Evolutionary conservation across 2,797 vertebrate genomes (phyloP).

Genomic region (Acanthiza pusilla): DNA sequence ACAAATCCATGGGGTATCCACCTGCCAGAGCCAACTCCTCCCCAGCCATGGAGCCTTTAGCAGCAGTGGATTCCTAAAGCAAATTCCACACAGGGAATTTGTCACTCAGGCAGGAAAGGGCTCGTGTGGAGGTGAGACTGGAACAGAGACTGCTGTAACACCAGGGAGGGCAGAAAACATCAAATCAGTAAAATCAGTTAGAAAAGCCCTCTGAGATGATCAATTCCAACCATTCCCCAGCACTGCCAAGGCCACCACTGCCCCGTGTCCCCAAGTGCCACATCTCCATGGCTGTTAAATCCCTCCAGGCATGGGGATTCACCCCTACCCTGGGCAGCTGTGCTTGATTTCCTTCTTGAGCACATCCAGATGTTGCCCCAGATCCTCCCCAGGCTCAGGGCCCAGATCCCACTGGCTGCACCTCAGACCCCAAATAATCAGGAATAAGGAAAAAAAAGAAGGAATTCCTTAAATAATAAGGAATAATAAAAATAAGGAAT

Average conservation of each 20-base stretch:
- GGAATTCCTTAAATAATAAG: too few species aligned
- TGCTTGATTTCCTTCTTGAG: not conserved
- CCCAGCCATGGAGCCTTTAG: not conserved
- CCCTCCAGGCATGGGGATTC: not conserved
- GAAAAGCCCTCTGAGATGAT: not conserved
- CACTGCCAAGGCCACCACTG: not conserved
- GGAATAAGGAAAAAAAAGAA: too few species aligned
- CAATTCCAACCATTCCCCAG: not conserved
- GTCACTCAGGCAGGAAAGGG: not conserved
- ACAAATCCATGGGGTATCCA: too few species aligned
- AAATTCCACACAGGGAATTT: not conserved
- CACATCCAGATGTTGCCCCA: not conserved
- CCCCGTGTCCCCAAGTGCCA: not conserved
- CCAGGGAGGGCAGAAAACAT: not conserved
- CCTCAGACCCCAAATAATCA: not conserved
- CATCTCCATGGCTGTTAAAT: not conserved
- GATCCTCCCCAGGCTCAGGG: not conserved
- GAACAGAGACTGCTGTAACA: not conserved
- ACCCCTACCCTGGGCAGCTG: not conserved
- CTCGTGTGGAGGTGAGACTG: not conserved
- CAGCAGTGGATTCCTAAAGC: not conserved
- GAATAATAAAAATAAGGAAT: not conserved
- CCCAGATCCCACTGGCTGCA: not conserved
- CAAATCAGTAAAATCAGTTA: not conserved
- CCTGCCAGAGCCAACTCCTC: not conserved